Conservation (phyloP, 1,140 invertebrate species). For the Drosophila trapezifrons region DNA sequence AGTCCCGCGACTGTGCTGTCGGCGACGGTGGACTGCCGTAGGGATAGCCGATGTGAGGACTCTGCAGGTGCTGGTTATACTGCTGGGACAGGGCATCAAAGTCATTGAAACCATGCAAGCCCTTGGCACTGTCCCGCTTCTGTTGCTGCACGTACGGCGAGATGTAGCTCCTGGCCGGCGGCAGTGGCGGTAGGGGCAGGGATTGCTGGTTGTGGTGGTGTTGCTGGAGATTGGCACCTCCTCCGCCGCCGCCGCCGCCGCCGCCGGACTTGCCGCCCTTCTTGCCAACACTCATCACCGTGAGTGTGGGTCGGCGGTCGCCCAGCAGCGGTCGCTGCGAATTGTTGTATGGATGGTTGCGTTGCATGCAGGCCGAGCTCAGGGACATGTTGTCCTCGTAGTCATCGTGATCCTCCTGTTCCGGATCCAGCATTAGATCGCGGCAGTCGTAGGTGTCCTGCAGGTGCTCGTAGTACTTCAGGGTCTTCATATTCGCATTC, state of each 20-base stretch:
- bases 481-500: slow-evolving; percentile 60
- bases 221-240: neutral
- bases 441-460: slow-evolving; percentile 53
- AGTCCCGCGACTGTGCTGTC: slow-evolving; percentile 67
- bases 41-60: slow-evolving; percentile 76
- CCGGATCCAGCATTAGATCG: slow-evolving; percentile 39
- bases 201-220: slow-evolving; percentile 3
- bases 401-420: slow-evolving; percentile 58
- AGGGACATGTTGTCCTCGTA: slow-evolving; percentile 73
- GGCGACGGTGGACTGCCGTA: slow-evolving; percentile 80
- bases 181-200: slow-evolving; percentile 30
- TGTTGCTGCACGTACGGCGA: slow-evolving; percentile 78
- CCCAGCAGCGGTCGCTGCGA: slow-evolving; percentile 74
- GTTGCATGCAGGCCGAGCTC: slow-evolving; percentile 65
- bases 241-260: too few relatives aligned
- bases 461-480: slow-evolving; percentile 64
- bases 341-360: slow-evolving; percentile 75
- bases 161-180: slow-evolving; percentile 39
- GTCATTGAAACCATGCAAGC: slow-evolving; percentile 79
- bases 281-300: slow-evolving; percentile 33
- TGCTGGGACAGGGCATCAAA: slow-evolving; percentile 80
- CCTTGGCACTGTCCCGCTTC: slow-evolving; percentile 77
- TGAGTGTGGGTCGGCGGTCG: slow-evolving; percentile 57
- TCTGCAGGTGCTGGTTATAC: slow-evolving; percentile 75
- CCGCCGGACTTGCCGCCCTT: slow-evolving; percentile 45